phyloP scores from a whole-genome alignment of 1,140 invertebrate genomes.

The Coptotermes formosanus region DNA sequence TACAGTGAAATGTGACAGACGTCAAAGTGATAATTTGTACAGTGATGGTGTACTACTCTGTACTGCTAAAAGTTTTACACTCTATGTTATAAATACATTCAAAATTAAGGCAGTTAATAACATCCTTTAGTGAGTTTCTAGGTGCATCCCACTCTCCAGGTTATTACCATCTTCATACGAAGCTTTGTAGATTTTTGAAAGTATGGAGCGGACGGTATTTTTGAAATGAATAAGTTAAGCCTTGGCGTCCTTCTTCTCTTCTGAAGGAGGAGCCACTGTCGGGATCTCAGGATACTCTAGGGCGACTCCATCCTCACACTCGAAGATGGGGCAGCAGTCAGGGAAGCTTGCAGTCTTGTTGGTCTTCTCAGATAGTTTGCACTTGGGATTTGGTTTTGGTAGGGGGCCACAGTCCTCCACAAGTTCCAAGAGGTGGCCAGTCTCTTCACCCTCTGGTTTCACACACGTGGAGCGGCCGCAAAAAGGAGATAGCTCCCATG shows the following conservation, averaged over 20 bases:
- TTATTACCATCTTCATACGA: too few species aligned
- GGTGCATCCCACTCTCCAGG: too few species aligned
- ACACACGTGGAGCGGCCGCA: slow-evolving; percentile 84
- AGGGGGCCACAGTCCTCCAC: slow-evolving; percentile 84
- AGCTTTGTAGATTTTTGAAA: too few species aligned
- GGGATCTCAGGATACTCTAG: slow-evolving; percentile 82
- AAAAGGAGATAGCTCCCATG: slow-evolving; percentile 83
- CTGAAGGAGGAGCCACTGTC: slow-evolving; percentile 56
- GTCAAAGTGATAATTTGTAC: too few species aligned
- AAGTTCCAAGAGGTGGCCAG: slow-evolving; percentile 72
- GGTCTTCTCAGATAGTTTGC: slow-evolving; percentile 80
- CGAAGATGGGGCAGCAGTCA: slow-evolving; percentile 78
- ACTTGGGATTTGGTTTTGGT: slow-evolving; percentile 80
- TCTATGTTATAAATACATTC: too few species aligned
- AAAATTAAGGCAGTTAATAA: too few species aligned
- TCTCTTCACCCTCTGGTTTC: slow-evolving; percentile 64
- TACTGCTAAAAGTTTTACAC: too few species aligned
- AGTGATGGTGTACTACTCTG: too few species aligned
- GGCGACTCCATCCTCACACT: slow-evolving; percentile 77
- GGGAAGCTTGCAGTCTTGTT: slow-evolving; percentile 86
- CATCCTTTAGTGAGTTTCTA: too few species aligned
- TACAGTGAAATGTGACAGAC: too few species aligned
- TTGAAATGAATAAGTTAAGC: slow-evolving; percentile 26
- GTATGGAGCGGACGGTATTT: too few species aligned
- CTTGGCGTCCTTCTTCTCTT: slow-evolving; percentile 45